Evolutionary conservation across 2,113 vertebrate species (phyloP), one percentile per base, ranked within the genome.

Genomic region (Tonatia bakeri): DNA sequence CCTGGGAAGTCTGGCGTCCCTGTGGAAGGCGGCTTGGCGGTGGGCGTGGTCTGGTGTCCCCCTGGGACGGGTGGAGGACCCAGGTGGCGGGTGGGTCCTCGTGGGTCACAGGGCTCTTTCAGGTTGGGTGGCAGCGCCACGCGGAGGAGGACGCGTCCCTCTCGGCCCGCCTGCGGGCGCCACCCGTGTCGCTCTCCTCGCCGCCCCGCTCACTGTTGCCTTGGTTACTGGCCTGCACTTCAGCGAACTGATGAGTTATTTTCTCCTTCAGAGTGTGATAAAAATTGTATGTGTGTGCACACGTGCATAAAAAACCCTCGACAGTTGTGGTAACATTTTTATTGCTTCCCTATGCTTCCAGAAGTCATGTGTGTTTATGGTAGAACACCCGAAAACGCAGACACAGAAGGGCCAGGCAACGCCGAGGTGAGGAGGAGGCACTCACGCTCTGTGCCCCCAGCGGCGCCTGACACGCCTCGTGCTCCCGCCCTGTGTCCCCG

Each of bases 401-500:
- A 77, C 26, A 26, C 56, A 26, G 3, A 13, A 64, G 82, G 81
- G 31, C 70, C 47, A 15, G 36, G 31, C 20, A 31, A 33, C 65
- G 84, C 76, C n/a, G 47, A 43, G 9, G 17, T 67, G 12, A 45
- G 40, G 50, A 16, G 5, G 11, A 8, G 26, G 11, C 10, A 4
- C 12, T 28, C 11, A 13, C 19, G 0, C 15, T 4, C 36, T 20
- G 7, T 1, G 4, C 38, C 14, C 43, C 31, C 3, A 1, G 83
- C 28, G 7, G 59, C 31, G 3, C 54, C 54, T 6, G 28, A 2
- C n/a, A 19, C n/a, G 2, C 26, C 50, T 88, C 33, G 24, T 22
- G 33, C 40, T 72, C 64, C 79, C 20, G 5, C 38, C 50, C 45
- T 26, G 45, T 33, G 45, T 15, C 64, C 64, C 5, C 22, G 15